phyloP scores from a whole-genome alignment of 2,797 vertebrate species.

The Syncerus caffer region DNA sequence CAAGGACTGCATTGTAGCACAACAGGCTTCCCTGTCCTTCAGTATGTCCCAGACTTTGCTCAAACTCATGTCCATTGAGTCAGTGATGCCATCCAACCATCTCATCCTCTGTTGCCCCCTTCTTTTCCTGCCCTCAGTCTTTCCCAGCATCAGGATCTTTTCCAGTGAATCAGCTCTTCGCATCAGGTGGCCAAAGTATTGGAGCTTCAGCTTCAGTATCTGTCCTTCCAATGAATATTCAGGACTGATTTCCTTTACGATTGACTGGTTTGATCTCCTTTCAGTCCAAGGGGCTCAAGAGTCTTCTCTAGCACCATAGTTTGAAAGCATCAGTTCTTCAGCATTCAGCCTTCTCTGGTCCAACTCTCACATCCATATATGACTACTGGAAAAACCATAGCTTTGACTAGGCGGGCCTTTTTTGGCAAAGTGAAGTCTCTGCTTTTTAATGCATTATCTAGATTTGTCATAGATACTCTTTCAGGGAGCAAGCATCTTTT shows the following conservation, averaged over 20 bases:
- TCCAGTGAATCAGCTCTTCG: neutral
- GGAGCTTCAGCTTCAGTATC: neutral
- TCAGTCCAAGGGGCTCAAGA: neutral
- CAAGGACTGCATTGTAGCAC: neutral
- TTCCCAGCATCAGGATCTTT: neutral
- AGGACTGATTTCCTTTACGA: neutral
- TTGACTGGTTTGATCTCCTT: neutral
- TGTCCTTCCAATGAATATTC: neutral
- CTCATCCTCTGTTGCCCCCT: neutral
- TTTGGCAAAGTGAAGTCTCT: neutral
- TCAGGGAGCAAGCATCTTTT: neutral
- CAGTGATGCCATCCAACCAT: neutral
- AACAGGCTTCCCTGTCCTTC: neutral
- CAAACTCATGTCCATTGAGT: neutral
- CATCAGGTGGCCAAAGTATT: neutral
- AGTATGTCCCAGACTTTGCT: neutral
- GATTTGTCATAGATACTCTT: neutral
- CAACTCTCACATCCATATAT: neutral
- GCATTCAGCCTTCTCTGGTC: neutral
- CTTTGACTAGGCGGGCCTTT: neutral
- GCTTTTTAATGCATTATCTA: neutral
- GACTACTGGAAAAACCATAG: neutral
- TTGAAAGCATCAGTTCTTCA: neutral
- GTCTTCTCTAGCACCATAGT: neutral
- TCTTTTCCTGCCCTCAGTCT: neutral